Base-by-base conservation (phyloP, 2,888 invertebrate species). In the Ferdinandea cuprea region DNA sequence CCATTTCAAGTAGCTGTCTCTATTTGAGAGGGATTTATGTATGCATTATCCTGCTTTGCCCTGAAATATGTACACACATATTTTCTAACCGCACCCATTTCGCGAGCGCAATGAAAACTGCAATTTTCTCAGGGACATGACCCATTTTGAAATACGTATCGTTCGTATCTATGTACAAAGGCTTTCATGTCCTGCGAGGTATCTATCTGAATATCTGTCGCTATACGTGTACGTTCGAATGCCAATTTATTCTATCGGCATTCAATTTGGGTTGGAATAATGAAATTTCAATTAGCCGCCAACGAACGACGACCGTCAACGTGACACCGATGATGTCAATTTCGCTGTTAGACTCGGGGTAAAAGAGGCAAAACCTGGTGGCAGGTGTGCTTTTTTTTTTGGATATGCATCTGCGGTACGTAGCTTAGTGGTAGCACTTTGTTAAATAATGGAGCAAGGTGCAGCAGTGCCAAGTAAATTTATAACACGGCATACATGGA, bases 91-190 rank as follows among this genome's bases (percentile, higher is more conserved):
- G 77, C 81, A 72, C 81, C 81, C 81, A 83, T 77, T 77, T 42
- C 15, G 54, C 61, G 44, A 56, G 17, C 46, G 46, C 61, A 37
- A 56, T 58, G 66, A 52, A 77, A 66, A 66, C 72, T 63, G 66
- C 81, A 83, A 77, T 68, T 77, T 66, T 56, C 66, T 71, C 77
- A 77, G 77, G 54, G 76, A 72, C 77, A 68, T 83, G 81, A 83
- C 81, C 77, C 54, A 77, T 72, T 69, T 76, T 32, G 50, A 13
- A 44, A 11, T 15, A 21, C 25, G 8, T n/a, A n/a, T n/a, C n/a
- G n/a, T n/a, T n/a, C n/a, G 48, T 69, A 32, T 63, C 50, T 50
- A 68, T 9, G n/a, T n/a, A n/a, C n/a, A n/a, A 17, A 8, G 3
- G 11, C 19, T 21, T 0, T 8, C 1, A n/a, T 11, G 3, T 3